phyloP scores from a whole-genome alignment of 2,888 invertebrate genomes.

The Muschampia plurimacula region DNA sequence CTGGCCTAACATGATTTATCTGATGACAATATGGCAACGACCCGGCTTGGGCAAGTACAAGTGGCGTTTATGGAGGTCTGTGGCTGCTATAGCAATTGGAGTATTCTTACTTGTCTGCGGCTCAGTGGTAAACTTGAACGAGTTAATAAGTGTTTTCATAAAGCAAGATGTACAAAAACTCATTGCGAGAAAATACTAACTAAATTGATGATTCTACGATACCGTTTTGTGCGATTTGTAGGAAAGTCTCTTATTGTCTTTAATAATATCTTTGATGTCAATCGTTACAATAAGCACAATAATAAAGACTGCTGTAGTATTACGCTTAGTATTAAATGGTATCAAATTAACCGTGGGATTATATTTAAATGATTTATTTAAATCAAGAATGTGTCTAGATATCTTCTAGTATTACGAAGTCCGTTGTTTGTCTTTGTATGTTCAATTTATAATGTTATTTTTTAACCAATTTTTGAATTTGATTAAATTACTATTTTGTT shows the following conservation, averaged over 20 bases:
- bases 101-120: slow-evolving; percentile 64
- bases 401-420: no score
- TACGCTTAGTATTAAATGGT: no score
- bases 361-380: no score
- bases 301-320: no score
- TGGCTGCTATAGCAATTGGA: slow-evolving; percentile 60
- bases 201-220: not conserved
- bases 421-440: no score
- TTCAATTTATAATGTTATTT: no score
- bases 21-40: slow-evolving; percentile 69
- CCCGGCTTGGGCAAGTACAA: slow-evolving; percentile 69
- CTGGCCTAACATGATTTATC: slow-evolving; percentile 74
- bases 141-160: slow-evolving; percentile 48
- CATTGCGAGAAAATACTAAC: not conserved
- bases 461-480: no score
- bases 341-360: no score
- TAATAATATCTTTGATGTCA: no score
- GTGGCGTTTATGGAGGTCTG: slow-evolving; percentile 71
- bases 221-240: not conserved
- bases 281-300: no score
- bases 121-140: slow-evolving; percentile 52
- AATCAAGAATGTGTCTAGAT: no score
- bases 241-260: not conserved
- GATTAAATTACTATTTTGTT: no score
- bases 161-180: slow-evolving; percentile 18